Conservation (phyloP, 2,113 vertebrate genomes). For the Chamaea fasciata region DNA sequence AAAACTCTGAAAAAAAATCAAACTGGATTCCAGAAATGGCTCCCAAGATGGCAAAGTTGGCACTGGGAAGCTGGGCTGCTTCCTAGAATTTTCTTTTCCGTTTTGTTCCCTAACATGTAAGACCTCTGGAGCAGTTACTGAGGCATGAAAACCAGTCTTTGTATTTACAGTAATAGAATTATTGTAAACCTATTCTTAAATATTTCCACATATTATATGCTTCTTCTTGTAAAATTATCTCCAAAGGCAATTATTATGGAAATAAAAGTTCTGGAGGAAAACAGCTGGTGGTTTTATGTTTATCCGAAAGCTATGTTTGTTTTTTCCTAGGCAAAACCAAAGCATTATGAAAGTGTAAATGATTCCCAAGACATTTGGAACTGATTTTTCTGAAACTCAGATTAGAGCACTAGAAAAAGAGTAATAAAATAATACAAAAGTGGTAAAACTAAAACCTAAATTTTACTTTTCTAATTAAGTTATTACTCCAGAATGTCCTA, state of each 20-base stretch:
- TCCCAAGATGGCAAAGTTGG: neutral
- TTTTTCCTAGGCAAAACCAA: constrained; percentile 40
- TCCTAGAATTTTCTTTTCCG: neutral
- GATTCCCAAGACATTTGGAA: constrained; percentile 23
- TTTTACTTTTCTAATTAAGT: constrained; percentile 13
- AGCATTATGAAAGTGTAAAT: constrained; percentile 34
- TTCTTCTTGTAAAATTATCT: constrained; percentile 46
- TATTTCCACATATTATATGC: constrained; percentile 34
- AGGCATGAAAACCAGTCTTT: neutral
- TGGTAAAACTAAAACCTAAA: neutral
- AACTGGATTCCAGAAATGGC: neutral
- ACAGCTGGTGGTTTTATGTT: constrained; percentile 50
- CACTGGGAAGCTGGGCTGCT: neutral
- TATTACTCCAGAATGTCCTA: neutral
- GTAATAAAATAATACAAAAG: neutral
- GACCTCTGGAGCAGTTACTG: neutral
- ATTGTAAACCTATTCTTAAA: constrained; percentile 36
- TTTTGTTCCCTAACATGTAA: neutral
- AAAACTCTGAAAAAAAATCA: neutral
- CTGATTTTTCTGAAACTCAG: constrained; percentile 2
- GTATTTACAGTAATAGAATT: neutral
- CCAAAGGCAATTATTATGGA: constrained; percentile 37
- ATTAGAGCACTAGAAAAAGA: neutral
- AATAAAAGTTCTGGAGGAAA: constrained; percentile 24
- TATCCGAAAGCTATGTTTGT: constrained; percentile 53